A percentile compares a stretch with the other conserved stretches of the same genome.
These are phyloP conservation scores for Drosophila saltans DNA, from an alignment of 1,140 invertebrate genomes.

Conservation along the genomic window DNA sequence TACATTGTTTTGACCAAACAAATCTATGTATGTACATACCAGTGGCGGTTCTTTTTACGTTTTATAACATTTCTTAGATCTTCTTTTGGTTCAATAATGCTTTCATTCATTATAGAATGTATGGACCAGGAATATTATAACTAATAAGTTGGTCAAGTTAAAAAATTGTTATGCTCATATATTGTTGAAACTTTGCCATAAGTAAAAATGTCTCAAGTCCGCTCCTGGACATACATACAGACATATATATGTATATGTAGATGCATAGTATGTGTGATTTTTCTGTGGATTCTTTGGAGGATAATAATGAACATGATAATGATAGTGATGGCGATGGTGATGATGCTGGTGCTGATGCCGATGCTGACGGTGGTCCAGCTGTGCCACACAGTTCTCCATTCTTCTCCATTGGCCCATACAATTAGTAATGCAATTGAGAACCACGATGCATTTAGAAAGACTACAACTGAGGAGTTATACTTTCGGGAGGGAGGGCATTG, in stretches of 20 bases:
- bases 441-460: slow-evolving; percentile 15
- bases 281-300: slow-evolving; percentile 24
- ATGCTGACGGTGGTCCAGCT: slow-evolving; percentile 30
- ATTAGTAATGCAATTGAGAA: slow-evolving; percentile 41
- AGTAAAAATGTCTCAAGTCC: neutral
- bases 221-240: neutral
- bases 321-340: neutral
- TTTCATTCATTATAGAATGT: no score
- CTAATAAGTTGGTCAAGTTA: no score
- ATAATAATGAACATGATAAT: slow-evolving; percentile 7
- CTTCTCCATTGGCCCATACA: slow-evolving; percentile 1
- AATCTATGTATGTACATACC: neutral
- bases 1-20: slow-evolving; percentile 10
- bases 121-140: no score
- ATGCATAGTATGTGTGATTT: slow-evolving; percentile 2
- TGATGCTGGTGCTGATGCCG: neutral
- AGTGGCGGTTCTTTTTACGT: neutral
- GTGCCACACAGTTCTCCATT: slow-evolving; percentile 19
- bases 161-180: no score
- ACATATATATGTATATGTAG: neutral
- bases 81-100: no score
- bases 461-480: no score
- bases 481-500: slow-evolving; percentile 49
- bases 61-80: no score
- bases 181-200: no score